Evolutionary conservation across 2,113 vertebrate genomes (phyloP).

Genomic region (Chiloscyllium plagiosum): DNA sequence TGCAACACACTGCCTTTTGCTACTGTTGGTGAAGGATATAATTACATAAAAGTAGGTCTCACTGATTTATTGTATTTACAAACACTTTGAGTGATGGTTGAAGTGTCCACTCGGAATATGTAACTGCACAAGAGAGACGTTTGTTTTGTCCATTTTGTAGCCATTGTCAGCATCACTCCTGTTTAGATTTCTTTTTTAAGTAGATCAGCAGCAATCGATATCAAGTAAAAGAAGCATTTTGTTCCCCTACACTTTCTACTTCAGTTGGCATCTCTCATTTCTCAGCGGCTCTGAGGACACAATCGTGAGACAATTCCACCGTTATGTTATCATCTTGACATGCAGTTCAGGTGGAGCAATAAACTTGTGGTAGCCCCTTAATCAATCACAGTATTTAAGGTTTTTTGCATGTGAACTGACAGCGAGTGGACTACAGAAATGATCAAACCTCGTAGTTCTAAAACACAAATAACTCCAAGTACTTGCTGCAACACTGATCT

Average conservation of each 20-base stretch:
- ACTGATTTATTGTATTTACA: slow-evolving; percentile 97
- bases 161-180: neutral
- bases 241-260: neutral
- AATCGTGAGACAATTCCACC: neutral
- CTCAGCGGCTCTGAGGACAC: neutral
- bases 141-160: neutral
- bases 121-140: neutral
- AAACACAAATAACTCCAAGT: slow-evolving; percentile 67
- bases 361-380: neutral
- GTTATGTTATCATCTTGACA: neutral
- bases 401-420: slow-evolving; percentile 2
- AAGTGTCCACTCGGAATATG: slow-evolving; percentile 82
- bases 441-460: neutral
- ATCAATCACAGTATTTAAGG: neutral
- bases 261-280: neutral
- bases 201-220: neutral
- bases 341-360: neutral
- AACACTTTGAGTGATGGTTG: slow-evolving; percentile 85
- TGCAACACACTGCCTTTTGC: slow-evolving; percentile 69
- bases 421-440: neutral
- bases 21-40: slow-evolving; percentile 76
- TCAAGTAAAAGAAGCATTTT: slow-evolving; percentile 30
- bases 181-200: neutral
- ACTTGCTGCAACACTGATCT: slow-evolving; percentile 77
- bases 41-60: slow-evolving; percentile 82